Evolutionary conservation across 2,888 invertebrate genomes (phyloP).

Genomic region (Standfussiana lucernea): DNA sequence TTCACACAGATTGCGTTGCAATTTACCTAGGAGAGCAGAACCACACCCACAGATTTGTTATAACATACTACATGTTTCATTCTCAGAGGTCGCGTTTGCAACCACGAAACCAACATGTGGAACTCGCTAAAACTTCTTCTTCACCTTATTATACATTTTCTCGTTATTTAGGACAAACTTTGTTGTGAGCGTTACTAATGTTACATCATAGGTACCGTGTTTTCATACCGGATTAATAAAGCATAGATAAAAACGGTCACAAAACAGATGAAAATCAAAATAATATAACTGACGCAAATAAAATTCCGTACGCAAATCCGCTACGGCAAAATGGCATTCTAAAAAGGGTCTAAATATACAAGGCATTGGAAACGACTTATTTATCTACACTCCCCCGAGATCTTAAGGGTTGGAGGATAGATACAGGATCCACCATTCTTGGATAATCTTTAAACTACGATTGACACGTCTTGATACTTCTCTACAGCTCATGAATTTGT

Average conservation of each 20-base stretch:
- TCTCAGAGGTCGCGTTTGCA: background rate
- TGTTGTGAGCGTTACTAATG: background rate
- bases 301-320: slow-evolving; percentile 30
- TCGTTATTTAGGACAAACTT: background rate
- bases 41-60: no score
- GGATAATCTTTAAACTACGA: slow-evolving; percentile 39
- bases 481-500: slow-evolving; percentile 5
- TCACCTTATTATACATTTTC: background rate
- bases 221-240: background rate
- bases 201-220: no score
- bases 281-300: slow-evolving; percentile 32
- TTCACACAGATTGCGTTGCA: no score
- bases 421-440: slow-evolving; percentile 37
- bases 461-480: slow-evolving; percentile 25
- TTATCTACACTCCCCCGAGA: slow-evolving; percentile 35
- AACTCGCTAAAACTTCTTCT: background rate
- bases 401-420: slow-evolving; percentile 1
- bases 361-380: slow-evolving; percentile 58
- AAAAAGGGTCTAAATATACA: slow-evolving; percentile 57
- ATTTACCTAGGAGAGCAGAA: no score
- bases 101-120: background rate
- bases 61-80: no score
- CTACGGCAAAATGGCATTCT: slow-evolving; percentile 37
- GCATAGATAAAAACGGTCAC: background rate
- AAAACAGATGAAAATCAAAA: slow-evolving; percentile 26